phyloP scores from a whole-genome alignment of 2,113 vertebrate species.

The Alligator sinensis region DNA sequence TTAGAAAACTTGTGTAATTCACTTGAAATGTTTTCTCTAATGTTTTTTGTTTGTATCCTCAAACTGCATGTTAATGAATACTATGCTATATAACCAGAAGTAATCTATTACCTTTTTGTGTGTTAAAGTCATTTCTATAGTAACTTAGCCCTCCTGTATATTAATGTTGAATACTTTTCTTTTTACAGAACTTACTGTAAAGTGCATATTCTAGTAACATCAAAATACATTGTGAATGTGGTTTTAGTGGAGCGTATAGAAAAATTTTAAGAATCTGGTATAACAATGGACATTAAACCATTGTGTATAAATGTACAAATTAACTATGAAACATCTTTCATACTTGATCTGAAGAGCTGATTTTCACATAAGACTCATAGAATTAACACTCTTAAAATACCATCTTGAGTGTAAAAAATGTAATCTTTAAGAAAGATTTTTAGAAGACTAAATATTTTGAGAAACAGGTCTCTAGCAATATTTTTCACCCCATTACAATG shows the following conservation, averaged over 20 bases:
- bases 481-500: not conserved
- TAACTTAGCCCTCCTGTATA: not conserved
- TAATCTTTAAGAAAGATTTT: not conserved
- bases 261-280: not conserved
- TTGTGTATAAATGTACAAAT: not conserved
- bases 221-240: not conserved
- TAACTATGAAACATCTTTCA: not conserved
- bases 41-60: not conserved
- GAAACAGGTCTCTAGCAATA: not conserved
- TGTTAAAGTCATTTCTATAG: not conserved
- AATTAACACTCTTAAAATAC: not conserved
- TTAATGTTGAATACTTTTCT: not conserved
- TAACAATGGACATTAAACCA: not conserved
- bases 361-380: not conserved
- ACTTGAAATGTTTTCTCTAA: not conserved
- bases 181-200: not conserved
- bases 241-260: not conserved
- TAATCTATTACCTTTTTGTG: not conserved
- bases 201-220: not conserved
- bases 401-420: not conserved
- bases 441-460: not conserved
- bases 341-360: not conserved
- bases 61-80: not conserved
- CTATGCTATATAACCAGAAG: not conserved
- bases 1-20: slow-evolving; percentile 26